These are phyloP conservation scores for Drosophila guanche DNA, from an alignment of 1,140 invertebrate genomes.

Conservation along the genomic window DNA sequence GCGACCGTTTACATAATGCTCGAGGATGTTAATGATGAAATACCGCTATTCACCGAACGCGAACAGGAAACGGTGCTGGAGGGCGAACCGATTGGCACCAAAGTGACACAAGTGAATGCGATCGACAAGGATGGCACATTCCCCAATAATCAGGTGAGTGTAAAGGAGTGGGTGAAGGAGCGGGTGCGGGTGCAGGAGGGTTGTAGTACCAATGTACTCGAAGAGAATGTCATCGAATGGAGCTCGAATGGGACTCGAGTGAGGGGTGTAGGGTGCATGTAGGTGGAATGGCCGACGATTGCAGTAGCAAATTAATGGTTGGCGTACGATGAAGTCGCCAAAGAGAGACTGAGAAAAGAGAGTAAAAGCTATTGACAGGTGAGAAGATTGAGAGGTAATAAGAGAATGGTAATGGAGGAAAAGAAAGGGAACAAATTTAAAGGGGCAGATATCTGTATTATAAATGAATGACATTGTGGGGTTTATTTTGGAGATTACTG, in stretches of 20 bases:
- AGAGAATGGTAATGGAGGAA: background rate
- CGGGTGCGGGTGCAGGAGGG: slow-evolving; percentile 1
- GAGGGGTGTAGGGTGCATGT: slow-evolving; percentile 9
- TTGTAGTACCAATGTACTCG: background rate
- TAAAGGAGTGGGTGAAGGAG: slow-evolving; percentile 25
- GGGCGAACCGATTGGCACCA: slow-evolving; percentile 96
- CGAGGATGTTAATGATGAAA: slow-evolving; percentile 98
- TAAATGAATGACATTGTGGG: too few relatives aligned
- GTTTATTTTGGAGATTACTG: too few relatives aligned
- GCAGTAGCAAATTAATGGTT: slow-evolving; percentile 61
- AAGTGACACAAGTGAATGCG: slow-evolving; percentile 97
- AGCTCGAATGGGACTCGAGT: too few relatives aligned
- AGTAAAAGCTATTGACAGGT: slow-evolving; percentile 1
- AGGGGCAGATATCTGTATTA: background rate
- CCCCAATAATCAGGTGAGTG: slow-evolving; percentile 94
- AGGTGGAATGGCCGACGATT: slow-evolving; percentile 63
- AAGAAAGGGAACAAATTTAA: background rate
- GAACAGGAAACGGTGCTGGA: slow-evolving; percentile 97
- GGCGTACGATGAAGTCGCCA: slow-evolving; percentile 8
- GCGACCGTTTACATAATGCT: slow-evolving; percentile 96
- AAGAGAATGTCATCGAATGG: slow-evolving; percentile 2
- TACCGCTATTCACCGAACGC: slow-evolving; percentile 96
- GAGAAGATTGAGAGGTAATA: background rate
- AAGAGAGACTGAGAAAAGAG: slow-evolving; percentile 1
- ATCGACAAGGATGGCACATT: slow-evolving; percentile 98